phyloP scores from a whole-genome alignment of 64 coral and sea anemone genomes.

The Actinia equina region DNA sequence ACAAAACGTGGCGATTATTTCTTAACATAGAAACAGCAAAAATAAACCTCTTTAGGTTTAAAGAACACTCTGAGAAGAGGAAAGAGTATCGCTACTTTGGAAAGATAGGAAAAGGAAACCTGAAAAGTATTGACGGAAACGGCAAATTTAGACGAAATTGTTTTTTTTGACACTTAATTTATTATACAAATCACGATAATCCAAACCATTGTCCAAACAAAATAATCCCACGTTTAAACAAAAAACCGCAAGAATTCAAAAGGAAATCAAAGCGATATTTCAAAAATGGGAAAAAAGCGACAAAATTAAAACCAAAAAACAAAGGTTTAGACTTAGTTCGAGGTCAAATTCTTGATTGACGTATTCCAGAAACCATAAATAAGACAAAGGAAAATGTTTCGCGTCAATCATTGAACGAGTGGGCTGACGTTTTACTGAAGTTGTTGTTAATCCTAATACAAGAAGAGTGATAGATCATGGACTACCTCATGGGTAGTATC shows the following conservation, averaged over 20 bases:
- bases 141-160: background rate
- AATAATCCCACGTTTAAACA: background rate
- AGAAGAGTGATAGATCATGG: background rate
- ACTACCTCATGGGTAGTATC: background rate
- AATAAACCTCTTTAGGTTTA: background rate
- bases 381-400: background rate
- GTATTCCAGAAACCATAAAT: background rate
- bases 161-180: constrained; percentile 6
- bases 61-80: background rate
- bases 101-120: background rate
- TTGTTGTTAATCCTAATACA: background rate
- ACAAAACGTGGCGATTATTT: background rate
- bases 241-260: background rate
- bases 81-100: background rate
- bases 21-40: background rate
- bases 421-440: background rate
- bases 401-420: background rate
- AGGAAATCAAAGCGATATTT: background rate
- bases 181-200: background rate
- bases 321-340: background rate
- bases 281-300: background rate
- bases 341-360: background rate
- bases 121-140: background rate
- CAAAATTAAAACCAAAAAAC: background rate
- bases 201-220: background rate